Percentiles rank a stretch among this genome's conserved stretches.
phyloP scores from a whole-genome alignment of 2,888 invertebrate species.

The Rhagophthalmus giganteus region DNA sequence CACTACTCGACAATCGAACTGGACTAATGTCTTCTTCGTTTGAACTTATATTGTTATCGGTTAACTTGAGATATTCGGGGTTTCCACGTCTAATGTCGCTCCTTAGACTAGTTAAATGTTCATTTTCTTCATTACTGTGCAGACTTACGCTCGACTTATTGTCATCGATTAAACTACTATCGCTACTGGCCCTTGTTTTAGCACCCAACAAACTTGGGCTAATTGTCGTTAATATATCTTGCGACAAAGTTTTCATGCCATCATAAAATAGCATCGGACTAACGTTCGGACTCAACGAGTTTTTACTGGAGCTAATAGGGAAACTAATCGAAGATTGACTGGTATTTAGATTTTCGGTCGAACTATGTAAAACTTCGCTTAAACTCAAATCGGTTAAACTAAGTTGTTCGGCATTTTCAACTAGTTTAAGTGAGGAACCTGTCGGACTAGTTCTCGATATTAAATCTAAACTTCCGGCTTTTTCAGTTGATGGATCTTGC shows the following conservation, averaged over 20 bases:
- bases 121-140: slow-evolving; percentile 16
- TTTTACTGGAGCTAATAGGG: slow-evolving; percentile 46
- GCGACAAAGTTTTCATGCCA: slow-evolving; percentile 23
- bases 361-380: slow-evolving; percentile 49
- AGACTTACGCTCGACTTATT: slow-evolving; percentile 16
- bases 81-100: slow-evolving; percentile 17
- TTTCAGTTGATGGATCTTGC: slow-evolving; percentile 4
- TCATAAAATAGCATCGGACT: slow-evolving; percentile 45
- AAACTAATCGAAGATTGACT: slow-evolving; percentile 53
- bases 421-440: slow-evolving; percentile 41
- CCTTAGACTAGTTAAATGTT: slow-evolving; percentile 15
- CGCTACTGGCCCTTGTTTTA: slow-evolving; percentile 34
- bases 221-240: slow-evolving; percentile 33
- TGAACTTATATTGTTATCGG: slow-evolving; percentile 26
- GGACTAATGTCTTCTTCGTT: slow-evolving; percentile 24
- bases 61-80: slow-evolving; percentile 26
- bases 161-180: slow-evolving; percentile 34
- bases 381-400: slow-evolving; percentile 46
- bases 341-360: slow-evolving; percentile 54
- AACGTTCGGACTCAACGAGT: slow-evolving; percentile 48
- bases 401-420: slow-evolving; percentile 42
- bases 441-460: slow-evolving; percentile 6
- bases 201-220: slow-evolving; percentile 40
- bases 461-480: slow-evolving; percentile 10
- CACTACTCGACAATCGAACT: slow-evolving; percentile 2